Percentiles rank a stretch among this genome's conserved stretches.
Evolutionary conservation across 2,797 vertebrate genomes (phyloP).

Genomic region (Gymnothorax reevesii): DNA sequence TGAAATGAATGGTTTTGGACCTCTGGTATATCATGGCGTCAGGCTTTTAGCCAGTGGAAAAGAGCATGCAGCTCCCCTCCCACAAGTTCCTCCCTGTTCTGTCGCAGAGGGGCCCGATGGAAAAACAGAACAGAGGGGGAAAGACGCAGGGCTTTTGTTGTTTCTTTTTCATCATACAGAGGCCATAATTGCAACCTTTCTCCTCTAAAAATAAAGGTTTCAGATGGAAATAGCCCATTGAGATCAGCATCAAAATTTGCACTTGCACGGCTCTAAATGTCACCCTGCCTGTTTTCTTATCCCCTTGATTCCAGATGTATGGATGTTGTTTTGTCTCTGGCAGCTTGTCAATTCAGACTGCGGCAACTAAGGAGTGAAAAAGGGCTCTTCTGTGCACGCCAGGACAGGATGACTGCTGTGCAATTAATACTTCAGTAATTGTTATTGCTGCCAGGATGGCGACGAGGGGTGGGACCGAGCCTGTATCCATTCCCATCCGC

Average conservation of each 20-base stretch:
- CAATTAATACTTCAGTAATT: slow-evolving; percentile 53
- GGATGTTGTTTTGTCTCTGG: slow-evolving; percentile 39
- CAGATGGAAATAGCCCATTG: slow-evolving; percentile 19
- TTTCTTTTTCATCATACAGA: slow-evolving; percentile 34
- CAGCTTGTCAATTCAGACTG: slow-evolving; percentile 20
- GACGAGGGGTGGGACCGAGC: slow-evolving; percentile 41
- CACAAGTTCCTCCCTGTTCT: slow-evolving; percentile 38
- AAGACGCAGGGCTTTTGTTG: slow-evolving; percentile 23
- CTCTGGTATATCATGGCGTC: slow-evolving; percentile 29
- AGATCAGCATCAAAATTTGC: slow-evolving; percentile 17
- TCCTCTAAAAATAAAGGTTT: slow-evolving; percentile 23
- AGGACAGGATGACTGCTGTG: slow-evolving; percentile 32
- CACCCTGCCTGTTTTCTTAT: slow-evolving; percentile 9
- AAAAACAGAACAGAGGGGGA: not conserved
- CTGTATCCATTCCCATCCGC: not conserved
- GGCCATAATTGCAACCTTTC: slow-evolving; percentile 39
- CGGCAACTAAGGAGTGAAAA: slow-evolving; percentile 27
- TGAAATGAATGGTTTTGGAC: slow-evolving; percentile 27
- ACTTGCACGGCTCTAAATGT: slow-evolving; percentile 29
- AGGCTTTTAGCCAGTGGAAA: slow-evolving; percentile 21
- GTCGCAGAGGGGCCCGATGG: slow-evolving; percentile 16
- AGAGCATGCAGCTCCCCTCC: slow-evolving; percentile 15
- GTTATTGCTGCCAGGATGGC: slow-evolving; percentile 44
- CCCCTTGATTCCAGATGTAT: slow-evolving; percentile 28
- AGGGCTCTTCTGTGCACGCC: slow-evolving; percentile 26